These are phyloP conservation scores for Tetramorium alpestre DNA, from an alignment of 1,140 invertebrate genomes.

Conservation along the genomic window DNA sequence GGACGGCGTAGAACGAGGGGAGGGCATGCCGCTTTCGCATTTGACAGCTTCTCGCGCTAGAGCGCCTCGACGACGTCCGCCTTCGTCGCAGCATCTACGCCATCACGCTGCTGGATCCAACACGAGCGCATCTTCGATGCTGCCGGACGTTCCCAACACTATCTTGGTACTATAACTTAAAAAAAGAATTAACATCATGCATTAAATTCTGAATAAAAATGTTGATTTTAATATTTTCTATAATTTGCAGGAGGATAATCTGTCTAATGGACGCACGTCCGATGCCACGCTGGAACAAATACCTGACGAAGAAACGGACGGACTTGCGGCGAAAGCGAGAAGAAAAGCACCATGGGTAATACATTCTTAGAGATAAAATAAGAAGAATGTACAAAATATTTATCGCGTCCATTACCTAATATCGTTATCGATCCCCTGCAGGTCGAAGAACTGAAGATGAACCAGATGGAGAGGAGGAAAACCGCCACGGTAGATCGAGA, in stretches of 20 bases:
- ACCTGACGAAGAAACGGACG: constrained; percentile 79
- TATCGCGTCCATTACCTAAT: background rate
- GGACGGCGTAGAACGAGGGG: constrained; percentile 87
- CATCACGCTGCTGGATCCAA: constrained; percentile 70
- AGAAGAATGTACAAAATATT: background rate
- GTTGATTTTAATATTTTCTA: constrained; percentile 23
- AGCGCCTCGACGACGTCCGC: constrained; percentile 88
- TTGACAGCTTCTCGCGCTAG: constrained; percentile 88
- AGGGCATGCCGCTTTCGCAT: constrained; percentile 87
- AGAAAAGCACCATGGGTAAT: constrained; percentile 83
- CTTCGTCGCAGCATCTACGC: constrained; percentile 85
- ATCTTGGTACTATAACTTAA: constrained; percentile 60
- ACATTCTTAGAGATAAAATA: constrained; percentile 14
- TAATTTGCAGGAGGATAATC: constrained; percentile 78
- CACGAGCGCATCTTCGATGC: constrained; percentile 56
- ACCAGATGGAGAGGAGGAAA: constrained; percentile 83
- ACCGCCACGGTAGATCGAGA: constrained; percentile 74
- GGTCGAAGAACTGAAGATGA: constrained; percentile 83
- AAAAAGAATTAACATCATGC: constrained; percentile 18
- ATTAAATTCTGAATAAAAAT: background rate
- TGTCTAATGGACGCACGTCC: constrained; percentile 78
- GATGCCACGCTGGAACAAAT: constrained; percentile 75
- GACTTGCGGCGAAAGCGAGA: constrained; percentile 76
- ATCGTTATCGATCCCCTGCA: constrained; percentile 37
- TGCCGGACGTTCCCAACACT: constrained; percentile 40